These are phyloP conservation scores for Platycercus adscitus DNA, from an alignment of 2,113 vertebrate species.

Conservation along the genomic window DNA sequence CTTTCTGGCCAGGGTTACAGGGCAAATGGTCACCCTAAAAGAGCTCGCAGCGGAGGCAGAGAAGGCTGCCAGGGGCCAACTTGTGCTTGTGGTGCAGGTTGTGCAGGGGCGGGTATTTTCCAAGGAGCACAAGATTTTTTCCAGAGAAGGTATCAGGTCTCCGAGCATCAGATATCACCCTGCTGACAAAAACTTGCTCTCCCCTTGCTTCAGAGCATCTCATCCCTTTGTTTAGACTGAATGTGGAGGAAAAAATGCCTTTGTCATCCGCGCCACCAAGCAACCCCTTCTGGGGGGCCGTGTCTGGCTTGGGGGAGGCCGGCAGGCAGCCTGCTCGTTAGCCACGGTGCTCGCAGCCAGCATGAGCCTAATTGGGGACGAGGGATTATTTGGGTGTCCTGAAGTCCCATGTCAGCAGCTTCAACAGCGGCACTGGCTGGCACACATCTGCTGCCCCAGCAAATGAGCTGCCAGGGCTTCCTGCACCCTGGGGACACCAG, in stretches of 20 bases:
- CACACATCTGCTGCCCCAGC: accelerated
- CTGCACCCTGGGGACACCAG: background rate
- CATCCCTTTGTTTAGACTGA: background rate
- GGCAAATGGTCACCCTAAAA: background rate
- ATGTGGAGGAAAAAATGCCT: background rate
- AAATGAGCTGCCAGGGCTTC: background rate
- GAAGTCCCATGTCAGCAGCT: background rate
- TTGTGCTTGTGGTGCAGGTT: background rate
- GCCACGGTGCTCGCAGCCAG: background rate
- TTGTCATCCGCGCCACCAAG: background rate
- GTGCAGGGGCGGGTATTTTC: background rate
- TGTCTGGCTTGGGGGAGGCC: background rate
- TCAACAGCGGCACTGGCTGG: accelerated
- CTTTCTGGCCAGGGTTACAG: background rate
- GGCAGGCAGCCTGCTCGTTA: background rate
- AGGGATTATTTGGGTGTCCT: background rate
- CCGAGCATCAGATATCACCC: slow-evolving; percentile 38
- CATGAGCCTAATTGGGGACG: background rate
- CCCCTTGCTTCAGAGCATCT: background rate
- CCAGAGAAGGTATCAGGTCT: slow-evolving; percentile 29
- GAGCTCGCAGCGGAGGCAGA: background rate
- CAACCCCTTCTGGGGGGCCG: background rate
- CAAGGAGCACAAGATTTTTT: background rate
- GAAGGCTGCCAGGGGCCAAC: background rate
- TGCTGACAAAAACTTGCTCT: background rate